Conservation (phyloP, 2,888 invertebrate species). For the Tipula helvola region DNA sequence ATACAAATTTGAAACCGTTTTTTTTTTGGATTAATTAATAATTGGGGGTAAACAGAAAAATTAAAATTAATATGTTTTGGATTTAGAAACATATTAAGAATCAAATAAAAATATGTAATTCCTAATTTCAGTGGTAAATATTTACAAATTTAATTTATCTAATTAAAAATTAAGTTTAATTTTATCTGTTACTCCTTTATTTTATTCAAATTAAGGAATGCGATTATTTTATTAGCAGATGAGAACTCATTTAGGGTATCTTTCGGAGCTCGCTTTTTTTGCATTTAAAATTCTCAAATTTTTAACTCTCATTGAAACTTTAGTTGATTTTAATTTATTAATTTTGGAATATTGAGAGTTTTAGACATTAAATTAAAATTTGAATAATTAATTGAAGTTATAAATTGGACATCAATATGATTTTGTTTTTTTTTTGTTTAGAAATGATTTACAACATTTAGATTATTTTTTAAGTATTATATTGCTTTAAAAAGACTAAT, state of each 20-base stretch:
- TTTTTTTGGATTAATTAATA: neutral
- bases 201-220: no score
- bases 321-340: neutral
- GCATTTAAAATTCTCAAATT: neutral
- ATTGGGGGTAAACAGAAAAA: neutral
- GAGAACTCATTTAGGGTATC: neutral
- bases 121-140: neutral
- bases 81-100: neutral
- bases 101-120: neutral
- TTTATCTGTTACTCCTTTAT: neutral
- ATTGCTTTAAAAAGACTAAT: conserved; percentile 4
- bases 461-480: neutral
- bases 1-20: neutral
- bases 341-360: neutral
- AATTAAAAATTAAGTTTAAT: neutral
- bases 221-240: no score
- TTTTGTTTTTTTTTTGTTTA: neutral
- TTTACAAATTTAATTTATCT: neutral
- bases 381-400: neutral
- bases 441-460: neutral
- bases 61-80: neutral
- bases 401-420: neutral
- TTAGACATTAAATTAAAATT: neutral
- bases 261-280: neutral
- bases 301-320: neutral